These are phyloP conservation scores for Oriolus oriolus DNA, from an alignment of 2,113 vertebrate species.

Conservation along the genomic window DNA sequence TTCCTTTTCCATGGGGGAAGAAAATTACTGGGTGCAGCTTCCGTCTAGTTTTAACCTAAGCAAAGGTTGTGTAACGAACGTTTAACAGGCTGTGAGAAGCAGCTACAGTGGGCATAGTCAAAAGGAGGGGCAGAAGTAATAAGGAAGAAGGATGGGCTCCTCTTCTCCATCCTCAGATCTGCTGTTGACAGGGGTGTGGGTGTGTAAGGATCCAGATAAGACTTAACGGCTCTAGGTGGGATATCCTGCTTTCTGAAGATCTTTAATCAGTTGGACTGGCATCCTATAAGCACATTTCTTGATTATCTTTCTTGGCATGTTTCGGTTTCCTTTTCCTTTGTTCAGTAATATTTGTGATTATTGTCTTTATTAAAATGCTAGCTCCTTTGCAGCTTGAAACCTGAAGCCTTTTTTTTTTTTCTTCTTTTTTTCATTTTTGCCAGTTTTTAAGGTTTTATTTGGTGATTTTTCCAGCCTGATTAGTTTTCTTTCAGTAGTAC, in stretches of 20 bases:
- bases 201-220: constrained; percentile 22
- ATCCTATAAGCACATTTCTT: constrained; percentile 2
- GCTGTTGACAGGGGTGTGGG: neutral
- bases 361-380: neutral
- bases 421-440: neutral
- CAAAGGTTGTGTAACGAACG: neutral
- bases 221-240: constrained; percentile 32
- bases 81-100: neutral
- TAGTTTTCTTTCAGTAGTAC: neutral
- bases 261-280: constrained; percentile 17
- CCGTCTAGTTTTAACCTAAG: neutral
- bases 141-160: constrained; percentile 2
- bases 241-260: constrained; percentile 37
- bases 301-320: neutral
- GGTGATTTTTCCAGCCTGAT: neutral
- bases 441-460: neutral
- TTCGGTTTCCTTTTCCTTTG: constrained; percentile 42
- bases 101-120: neutral
- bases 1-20: neutral
- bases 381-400: neutral
- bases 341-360: constrained; percentile 35
- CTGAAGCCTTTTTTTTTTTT: neutral
- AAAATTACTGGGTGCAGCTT: neutral
- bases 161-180: neutral
- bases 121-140: neutral